Base-by-base conservation (phyloP, 35 echinoderm and acorn worm genomes). In the Heliocidaris tuberculata region DNA sequence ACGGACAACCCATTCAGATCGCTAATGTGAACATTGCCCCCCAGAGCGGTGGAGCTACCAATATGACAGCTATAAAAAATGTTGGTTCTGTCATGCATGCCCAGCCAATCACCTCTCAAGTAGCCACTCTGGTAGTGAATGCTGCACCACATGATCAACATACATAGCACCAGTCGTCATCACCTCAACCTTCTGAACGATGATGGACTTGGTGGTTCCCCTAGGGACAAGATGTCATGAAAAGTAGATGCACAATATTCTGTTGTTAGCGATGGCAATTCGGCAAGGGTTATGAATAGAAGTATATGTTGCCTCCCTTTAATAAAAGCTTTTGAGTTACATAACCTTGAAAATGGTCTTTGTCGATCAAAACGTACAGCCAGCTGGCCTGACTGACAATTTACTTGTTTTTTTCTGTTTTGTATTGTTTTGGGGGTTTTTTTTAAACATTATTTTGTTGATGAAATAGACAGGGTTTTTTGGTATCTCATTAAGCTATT, bases 1-100 rank as follows among this genome's bases (percentile, higher is more conserved):
- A 97, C 31, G 96, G 94, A 61, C 96, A 97, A 50, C 94, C 94
- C 49, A 95, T 97, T 27, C 94, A 96, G 48, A 86, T 93, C 13
- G 94, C 85, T 32, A 94, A 85, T 32, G 86, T 89, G 21, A 88
- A 52, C 12, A 49, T 85, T 31, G 94, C 59, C 86, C 30, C n/a
- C 9, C 85, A 60, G 59, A 92, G 15, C 30, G 96, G 85, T 17
- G 49, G 47, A 32, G 42, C n/a, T 19, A 93, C 94, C 49, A 78
- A 15, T 48, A 50, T 85, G 35, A 24, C 85, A 29, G 16, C 86
- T 31, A 52, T 93, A 17, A 86, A 61, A 24, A 95, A 85, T 54
- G 70, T 13, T 49, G 89, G 24, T 65, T 94, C 60, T 29, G 50
- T 32, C 86, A 59, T 48, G 24, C 94, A 95, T 92, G 27, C n/a